Base-by-base conservation (phyloP, 2,113 vertebrate species). In the Lota lota region DNA sequence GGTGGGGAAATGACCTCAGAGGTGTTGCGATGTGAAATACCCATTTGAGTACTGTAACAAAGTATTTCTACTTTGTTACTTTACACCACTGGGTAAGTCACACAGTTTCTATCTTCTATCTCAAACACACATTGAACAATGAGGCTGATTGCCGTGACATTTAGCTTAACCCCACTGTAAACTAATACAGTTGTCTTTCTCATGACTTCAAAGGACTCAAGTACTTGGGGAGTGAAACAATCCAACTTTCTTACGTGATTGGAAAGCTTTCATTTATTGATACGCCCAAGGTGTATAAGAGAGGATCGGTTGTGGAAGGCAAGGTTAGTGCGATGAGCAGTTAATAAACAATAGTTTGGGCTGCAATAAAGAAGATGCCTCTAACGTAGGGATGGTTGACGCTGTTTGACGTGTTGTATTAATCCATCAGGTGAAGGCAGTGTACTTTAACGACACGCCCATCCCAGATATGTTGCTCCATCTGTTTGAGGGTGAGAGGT, bases 261-360 rank as follows among this genome's bases (percentile, higher is more conserved):
- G 91, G 91, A 78, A 85, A 58, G n/a, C 22, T 87, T 5, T 63
- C 75, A 15, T 90, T 93, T 57, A 11, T 82, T 14, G 80, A 91
- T 50, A 76, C 77, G 5, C 84, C 88, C 21, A 78, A 75, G 22
- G 61, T 85, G 65, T 91, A 87, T 81, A 33, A 85, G 1, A 0
- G 20, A 19, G 82, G 75, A 8, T 40, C 75, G 4, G 14, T 2
- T n/a, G 5, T 92, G 56, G 28, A 80, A 4, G 91, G 87, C 72
- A 90, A 88, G 64, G 90, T 91, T 69, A 77, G 75, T 69, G 4
- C 1, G 47, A 51, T 22, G 6, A 54, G 53, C 1, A n/a, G 53
- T 16, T n/a, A 6, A 54, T n/a, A 5, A 40, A 40, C 36, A 40
- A 40, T 40, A 40, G 36, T 40, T 40, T 40, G 1, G 36, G 36